Evolutionary conservation across 2,888 invertebrate species (phyloP).

Genomic region (Cosmopolites sordidus): DNA sequence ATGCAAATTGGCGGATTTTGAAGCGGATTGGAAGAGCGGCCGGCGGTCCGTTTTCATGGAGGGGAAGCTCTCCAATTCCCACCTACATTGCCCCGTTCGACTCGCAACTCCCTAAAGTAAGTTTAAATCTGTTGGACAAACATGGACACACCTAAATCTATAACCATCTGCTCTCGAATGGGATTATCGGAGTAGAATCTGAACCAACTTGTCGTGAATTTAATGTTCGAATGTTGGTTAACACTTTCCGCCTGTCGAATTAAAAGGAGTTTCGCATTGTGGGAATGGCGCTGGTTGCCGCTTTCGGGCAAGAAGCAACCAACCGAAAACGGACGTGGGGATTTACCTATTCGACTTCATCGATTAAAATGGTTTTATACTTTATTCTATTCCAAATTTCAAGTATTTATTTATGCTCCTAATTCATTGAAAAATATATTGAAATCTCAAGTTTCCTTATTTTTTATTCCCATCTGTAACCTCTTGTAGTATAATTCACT

Average conservation of each 20-base stretch:
- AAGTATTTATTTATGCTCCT: too few species aligned
- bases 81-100: slow-evolving; percentile 39
- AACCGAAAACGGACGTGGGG: too few species aligned
- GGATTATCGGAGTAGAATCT: slow-evolving; percentile 49
- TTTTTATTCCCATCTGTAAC: too few species aligned
- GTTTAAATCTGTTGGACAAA: slow-evolving; percentile 50
- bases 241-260: slow-evolving; percentile 32
- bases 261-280: slow-evolving; percentile 32
- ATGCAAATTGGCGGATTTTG: slow-evolving; percentile 43
- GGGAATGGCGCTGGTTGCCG: slow-evolving; percentile 20
- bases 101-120: slow-evolving; percentile 39
- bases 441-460: too few species aligned
- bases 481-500: too few species aligned
- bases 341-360: too few species aligned
- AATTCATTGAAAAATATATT: too few species aligned
- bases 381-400: too few species aligned
- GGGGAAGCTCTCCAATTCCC: slow-evolving; percentile 30
- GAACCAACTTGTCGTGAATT: slow-evolving; percentile 45
- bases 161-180: slow-evolving; percentile 45
- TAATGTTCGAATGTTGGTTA: slow-evolving; percentile 40
- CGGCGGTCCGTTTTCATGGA: slow-evolving; percentile 15
- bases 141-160: slow-evolving; percentile 51
- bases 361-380: too few species aligned
- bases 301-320: too few species aligned
- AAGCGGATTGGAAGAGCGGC: slow-evolving; percentile 29